Base-by-base conservation (phyloP, 2,113 vertebrate species). In the Clarias batrachus region DNA sequence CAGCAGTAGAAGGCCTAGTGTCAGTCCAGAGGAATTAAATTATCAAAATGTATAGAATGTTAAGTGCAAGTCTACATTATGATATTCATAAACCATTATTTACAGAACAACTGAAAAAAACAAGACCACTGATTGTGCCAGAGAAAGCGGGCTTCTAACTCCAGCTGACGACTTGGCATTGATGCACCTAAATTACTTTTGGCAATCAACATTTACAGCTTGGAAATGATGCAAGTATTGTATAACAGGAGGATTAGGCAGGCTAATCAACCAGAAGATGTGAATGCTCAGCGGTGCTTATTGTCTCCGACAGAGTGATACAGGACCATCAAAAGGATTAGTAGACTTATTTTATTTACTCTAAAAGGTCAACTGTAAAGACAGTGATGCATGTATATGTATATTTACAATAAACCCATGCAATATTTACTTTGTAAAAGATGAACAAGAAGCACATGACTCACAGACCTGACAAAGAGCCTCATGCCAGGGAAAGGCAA, bases 201-300 rank as follows among this genome's bases (percentile, higher is more conserved):
- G 71, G 41, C 41, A 74, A 74, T 74, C 41, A 74, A 77, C 25
- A 77, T 77, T 14, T 77, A 56, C 74, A 77, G 48, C 74, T 27
- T 54, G 25, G 54, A 76, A 76, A 52, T n/a, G 21, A 52, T 12
- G 73, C 41, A 52, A 76, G 41, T 52, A 23, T 76, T 48, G 13
- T 25, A 52, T n/a, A 77, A 27, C 74, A 77, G 48, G 23, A 54
- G 54, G 74, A 77, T 52, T 77, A 8, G 25, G 74, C 25, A 77
- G 23, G 4, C n/a, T 77, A 54, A 16, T 52, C 23, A 52, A 52
- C 23, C 48, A 77, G 54, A 77, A 54, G 74, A 48, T 52, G 41
- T 13, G 16, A 78, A 56, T 27, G 16, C 30, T 78, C 16, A 78
- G 14, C 54, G 27, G 52, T 16, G 30, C 16, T 19, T 27, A 54